Conservation (phyloP, 2,888 invertebrate species). For the Tortricodes alternella region DNA sequence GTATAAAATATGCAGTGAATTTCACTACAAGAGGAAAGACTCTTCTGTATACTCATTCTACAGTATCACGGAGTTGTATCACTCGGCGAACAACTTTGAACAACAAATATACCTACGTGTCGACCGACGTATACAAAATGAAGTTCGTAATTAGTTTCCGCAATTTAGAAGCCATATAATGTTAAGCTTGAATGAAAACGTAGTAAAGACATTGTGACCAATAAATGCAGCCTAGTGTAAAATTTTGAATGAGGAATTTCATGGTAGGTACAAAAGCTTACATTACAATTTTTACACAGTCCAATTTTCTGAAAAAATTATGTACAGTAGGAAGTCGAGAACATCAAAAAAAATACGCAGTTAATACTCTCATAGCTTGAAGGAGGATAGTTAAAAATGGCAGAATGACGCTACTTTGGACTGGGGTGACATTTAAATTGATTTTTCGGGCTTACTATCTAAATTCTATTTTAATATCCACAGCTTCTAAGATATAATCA, state of each 20-base stretch:
- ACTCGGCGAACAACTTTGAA: background rate
- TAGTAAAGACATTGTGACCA: background rate
- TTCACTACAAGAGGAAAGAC: background rate
- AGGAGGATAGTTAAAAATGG: too few relatives aligned
- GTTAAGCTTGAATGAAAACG: conserved; percentile 8
- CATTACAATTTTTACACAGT: too few relatives aligned
- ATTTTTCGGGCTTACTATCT: too few relatives aligned
- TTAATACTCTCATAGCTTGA: too few relatives aligned
- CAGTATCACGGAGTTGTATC: background rate
- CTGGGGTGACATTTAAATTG: too few relatives aligned
- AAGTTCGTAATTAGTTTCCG: conserved; percentile 15
- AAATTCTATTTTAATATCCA: too few relatives aligned
- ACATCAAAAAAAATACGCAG: too few relatives aligned
- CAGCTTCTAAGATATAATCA: too few relatives aligned
- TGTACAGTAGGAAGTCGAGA: too few relatives aligned
- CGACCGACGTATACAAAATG: background rate
- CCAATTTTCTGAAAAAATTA: too few relatives aligned
- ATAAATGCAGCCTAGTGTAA: background rate
- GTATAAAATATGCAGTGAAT: background rate
- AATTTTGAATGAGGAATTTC: conserved; percentile 14
- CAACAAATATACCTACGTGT: background rate
- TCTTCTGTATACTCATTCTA: background rate
- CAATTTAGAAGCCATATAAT: conserved; percentile 10
- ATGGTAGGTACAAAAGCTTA: background rate
- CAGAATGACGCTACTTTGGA: too few relatives aligned